Evolutionary conservation across 2,888 invertebrate species (phyloP).

Genomic region (Latrodectus hesperus): DNA sequence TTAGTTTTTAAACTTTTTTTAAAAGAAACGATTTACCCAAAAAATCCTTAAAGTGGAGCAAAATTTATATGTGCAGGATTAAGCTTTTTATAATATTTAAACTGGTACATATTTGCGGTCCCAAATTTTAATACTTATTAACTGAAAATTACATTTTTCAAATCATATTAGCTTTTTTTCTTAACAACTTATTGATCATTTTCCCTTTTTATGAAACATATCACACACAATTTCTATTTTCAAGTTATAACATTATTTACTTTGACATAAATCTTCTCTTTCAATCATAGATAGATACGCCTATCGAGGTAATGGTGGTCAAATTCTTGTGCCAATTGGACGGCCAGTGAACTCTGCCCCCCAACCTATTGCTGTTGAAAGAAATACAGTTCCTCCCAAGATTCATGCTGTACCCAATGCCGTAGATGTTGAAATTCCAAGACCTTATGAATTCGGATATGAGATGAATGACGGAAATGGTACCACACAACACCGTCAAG

Average conservation of each 20-base stretch:
- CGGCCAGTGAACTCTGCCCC: background rate
- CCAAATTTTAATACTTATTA: background rate
- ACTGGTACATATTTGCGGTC: background rate
- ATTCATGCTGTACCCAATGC: background rate
- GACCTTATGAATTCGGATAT: constrained; percentile 41
- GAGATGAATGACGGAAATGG: constrained; percentile 51
- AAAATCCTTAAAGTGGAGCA: no score
- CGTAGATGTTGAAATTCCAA: constrained; percentile 2
- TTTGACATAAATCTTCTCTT: background rate
- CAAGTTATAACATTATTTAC: background rate
- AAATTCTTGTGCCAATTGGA: constrained; percentile 20
- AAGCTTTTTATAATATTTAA: background rate
- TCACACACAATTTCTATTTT: background rate
- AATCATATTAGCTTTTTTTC: background rate
- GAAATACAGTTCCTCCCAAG: constrained; percentile 25
- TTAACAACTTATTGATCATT: background rate
- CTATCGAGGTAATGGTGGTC: constrained; percentile 13
- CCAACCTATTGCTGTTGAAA: constrained; percentile 2
- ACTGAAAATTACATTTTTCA: background rate
- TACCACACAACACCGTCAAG: constrained; percentile 49
- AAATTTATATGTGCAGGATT: background rate
- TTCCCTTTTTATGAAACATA: background rate
- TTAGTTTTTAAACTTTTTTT: no score
- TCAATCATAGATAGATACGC: constrained; percentile 18
- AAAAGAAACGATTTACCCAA: no score